phyloP scores from a whole-genome alignment of 37 sponge, comb jelly and placozoan species.

The Trichoplax adhaerens region DNA sequence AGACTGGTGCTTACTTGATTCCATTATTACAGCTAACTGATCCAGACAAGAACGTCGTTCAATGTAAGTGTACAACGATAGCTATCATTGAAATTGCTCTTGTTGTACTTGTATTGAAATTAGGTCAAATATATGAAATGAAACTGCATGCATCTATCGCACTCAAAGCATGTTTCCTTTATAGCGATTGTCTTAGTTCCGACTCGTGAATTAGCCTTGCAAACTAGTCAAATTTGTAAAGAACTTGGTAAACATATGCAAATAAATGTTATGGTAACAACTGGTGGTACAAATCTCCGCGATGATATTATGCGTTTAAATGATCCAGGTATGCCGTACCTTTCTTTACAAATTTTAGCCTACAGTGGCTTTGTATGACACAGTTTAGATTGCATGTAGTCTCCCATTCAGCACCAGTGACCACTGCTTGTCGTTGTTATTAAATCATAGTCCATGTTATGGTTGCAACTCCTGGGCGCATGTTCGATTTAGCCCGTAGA shows the following conservation, averaged over 20 bases:
- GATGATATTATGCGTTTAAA: slow-evolving; percentile 97
- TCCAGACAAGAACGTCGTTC: slow-evolving; percentile 40
- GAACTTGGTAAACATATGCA: slow-evolving; percentile 82
- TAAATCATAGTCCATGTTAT: slow-evolving; percentile 11
- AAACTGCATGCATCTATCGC: too few species aligned
- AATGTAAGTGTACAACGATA: slow-evolving; percentile 32
- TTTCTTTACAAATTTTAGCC: too few species aligned
- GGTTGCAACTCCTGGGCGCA: slow-evolving; percentile 80
- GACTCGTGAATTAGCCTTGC: slow-evolving; percentile 88
- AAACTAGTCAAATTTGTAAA: slow-evolving; percentile 88
- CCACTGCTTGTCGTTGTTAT: slow-evolving; percentile 1
- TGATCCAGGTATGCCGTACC: slow-evolving; percentile 33
- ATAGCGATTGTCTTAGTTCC: slow-evolving; percentile 83
- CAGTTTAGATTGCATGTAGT: too few species aligned
- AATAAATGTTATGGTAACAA: slow-evolving; percentile 84
- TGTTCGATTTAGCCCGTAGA: slow-evolving; percentile 79
- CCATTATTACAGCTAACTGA: slow-evolving; percentile 79
- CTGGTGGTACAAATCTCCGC: slow-evolving; percentile 83
- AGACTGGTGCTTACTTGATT: slow-evolving; percentile 95
- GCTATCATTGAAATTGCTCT: too few species aligned
- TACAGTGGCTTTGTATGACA: too few species aligned
- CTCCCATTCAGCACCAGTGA: too few species aligned
- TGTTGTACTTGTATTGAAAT: too few species aligned
- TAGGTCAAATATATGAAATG: too few species aligned
- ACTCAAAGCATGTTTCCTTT: background rate